phyloP scores from a whole-genome alignment of 2,888 invertebrate genomes.

The Panzeria rudis region DNA sequence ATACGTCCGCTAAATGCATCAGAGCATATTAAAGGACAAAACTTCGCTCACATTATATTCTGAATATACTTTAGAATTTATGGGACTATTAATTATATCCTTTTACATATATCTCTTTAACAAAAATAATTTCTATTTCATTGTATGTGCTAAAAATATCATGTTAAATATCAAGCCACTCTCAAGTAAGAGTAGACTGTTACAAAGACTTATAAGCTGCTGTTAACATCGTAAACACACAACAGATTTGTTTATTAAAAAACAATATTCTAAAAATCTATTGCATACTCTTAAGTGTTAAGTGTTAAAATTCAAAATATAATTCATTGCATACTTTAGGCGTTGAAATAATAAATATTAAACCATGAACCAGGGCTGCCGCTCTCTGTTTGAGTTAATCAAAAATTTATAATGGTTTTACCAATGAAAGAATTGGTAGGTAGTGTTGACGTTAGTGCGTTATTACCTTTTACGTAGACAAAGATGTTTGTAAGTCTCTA shows the following conservation, averaged over 20 bases:
- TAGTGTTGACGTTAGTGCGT: no score
- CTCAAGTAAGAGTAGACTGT: background rate
- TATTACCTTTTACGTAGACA: no score
- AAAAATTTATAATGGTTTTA: no score
- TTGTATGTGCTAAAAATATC: background rate
- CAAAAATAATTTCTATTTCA: background rate
- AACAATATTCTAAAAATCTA: background rate
- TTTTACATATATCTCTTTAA: no score
- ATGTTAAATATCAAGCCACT: background rate
- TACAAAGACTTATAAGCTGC: background rate
- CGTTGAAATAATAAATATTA: background rate
- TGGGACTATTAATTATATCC: no score
- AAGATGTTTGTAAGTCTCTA: no score
- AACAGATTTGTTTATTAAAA: background rate
- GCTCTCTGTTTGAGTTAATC: no score
- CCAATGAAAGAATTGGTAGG: no score
- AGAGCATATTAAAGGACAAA: no score
- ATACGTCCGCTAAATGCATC: no score
- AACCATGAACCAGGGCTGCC: background rate
- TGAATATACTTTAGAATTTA: no score
- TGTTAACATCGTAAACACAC: background rate
- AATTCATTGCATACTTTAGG: slow-evolving; percentile 55
- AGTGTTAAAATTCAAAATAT: background rate
- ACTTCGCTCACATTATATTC: no score
- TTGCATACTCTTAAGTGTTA: slow-evolving; percentile 14